Percentiles rank a stretch among this genome's conserved stretches.
Conservation (phyloP, 1,140 invertebrate species). For the Phortica variegata region DNA sequence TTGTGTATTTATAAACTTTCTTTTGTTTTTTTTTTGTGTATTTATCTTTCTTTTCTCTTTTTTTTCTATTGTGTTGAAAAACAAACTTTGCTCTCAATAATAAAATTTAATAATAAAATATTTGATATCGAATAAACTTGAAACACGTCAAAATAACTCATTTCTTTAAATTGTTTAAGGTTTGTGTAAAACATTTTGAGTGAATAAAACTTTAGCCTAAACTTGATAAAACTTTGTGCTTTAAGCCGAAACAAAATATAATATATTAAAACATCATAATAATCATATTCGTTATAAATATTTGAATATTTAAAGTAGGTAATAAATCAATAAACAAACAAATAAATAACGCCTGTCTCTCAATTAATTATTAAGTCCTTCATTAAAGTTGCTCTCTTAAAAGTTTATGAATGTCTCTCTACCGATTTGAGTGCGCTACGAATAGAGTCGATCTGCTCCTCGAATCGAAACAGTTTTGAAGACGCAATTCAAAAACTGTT, state of each 20-base stretch:
- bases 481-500: background rate
- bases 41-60: constrained; percentile 8
- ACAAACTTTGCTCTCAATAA: constrained; percentile 9
- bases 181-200: constrained; percentile 43
- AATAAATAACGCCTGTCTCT: constrained; percentile 18
- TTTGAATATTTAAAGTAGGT: constrained; percentile 12
- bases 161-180: constrained; percentile 32
- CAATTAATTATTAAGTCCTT: too few relatives aligned
- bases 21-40: constrained; percentile 13
- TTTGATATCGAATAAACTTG: too few relatives aligned
- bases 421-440: too few relatives aligned
- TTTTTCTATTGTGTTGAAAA: constrained; percentile 21
- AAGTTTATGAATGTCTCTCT: too few relatives aligned
- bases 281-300: constrained; percentile 40
- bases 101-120: constrained; percentile 36
- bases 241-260: constrained; percentile 32
- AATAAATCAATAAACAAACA: constrained; percentile 22
- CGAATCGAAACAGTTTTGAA: background rate
- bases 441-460: too few relatives aligned
- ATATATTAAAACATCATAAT: constrained; percentile 37
- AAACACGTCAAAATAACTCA: too few relatives aligned
- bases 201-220: constrained; percentile 48
- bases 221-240: constrained; percentile 48
- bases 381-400: too few relatives aligned
- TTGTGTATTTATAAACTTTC: constrained; percentile 27